These are phyloP conservation scores for Aptenodytes patagonicus DNA, from an alignment of 2,113 vertebrate species.

Conservation along the genomic window DNA sequence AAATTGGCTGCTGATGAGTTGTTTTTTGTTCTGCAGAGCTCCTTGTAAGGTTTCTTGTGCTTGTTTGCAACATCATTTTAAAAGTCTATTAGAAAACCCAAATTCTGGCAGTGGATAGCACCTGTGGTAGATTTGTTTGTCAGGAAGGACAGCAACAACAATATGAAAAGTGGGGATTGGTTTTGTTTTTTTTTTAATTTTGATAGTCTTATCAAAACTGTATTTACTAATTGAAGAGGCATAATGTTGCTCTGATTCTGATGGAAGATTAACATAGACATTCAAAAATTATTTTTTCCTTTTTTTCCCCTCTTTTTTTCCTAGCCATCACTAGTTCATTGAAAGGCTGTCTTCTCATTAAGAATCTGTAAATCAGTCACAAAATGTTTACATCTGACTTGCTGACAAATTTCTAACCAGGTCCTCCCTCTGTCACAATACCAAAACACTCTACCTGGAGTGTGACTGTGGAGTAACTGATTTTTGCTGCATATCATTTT, in stretches of 20 bases:
- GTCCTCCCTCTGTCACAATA: background rate
- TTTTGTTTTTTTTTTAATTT: background rate
- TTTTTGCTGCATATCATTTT: background rate
- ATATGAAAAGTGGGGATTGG: background rate
- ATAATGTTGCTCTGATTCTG: background rate
- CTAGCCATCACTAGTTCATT: background rate
- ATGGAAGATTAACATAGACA: background rate
- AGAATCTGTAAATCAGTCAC: background rate
- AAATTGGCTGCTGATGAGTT: background rate
- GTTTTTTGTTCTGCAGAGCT: background rate
- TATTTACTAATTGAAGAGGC: background rate
- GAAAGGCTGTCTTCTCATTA: background rate
- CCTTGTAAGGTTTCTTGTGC: background rate
- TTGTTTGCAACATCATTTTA: background rate
- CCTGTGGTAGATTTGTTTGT: background rate
- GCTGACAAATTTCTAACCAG: background rate
- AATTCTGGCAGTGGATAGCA: background rate
- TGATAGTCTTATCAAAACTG: background rate
- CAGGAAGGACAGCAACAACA: background rate
- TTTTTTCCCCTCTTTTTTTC: fast-evolving
- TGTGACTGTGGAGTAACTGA: background rate
- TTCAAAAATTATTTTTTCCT: fast-evolving
- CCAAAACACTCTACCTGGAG: background rate
- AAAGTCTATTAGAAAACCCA: background rate
- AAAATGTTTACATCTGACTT: background rate